Evolutionary conservation across 2,888 invertebrate genomes (phyloP).

Genomic region (Pardosa pseudoannulata): DNA sequence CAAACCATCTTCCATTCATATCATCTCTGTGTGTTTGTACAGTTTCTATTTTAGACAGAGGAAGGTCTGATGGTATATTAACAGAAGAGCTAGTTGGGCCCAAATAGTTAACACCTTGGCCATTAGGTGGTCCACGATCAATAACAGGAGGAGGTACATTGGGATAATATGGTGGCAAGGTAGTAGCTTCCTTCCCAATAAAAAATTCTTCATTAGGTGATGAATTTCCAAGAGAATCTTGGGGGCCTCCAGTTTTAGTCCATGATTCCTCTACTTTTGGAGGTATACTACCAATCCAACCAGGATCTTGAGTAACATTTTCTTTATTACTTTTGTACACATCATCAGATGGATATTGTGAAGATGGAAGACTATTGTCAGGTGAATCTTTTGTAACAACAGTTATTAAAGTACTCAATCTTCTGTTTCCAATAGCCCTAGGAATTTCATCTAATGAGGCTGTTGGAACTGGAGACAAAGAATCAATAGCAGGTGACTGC

Average conservation of each 20-base stretch:
- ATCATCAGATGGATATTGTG: conserved; percentile 25
- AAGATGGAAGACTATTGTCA: conserved; percentile 13
- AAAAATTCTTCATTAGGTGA: conserved; percentile 64
- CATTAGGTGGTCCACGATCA: conserved; percentile 20
- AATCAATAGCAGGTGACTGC: conserved; percentile 38
- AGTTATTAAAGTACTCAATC: conserved; percentile 60
- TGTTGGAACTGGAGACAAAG: conserved; percentile 30
- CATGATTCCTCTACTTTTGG: neutral
- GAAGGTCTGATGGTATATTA: neutral
- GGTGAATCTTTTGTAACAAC: conserved; percentile 51
- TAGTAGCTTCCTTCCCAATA: conserved; percentile 26
- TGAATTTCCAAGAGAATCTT: neutral
- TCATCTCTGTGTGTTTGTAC: conserved; percentile 58
- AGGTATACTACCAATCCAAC: neutral
- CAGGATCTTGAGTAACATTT: conserved; percentile 31
- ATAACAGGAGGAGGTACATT: conserved; percentile 21
- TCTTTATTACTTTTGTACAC: conserved; percentile 44
- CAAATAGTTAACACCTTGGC: conserved; percentile 18
- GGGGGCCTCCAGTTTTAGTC: neutral
- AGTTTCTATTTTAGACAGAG: conserved; percentile 61
- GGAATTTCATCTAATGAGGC: conserved; percentile 5
- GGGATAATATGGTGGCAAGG: conserved; percentile 23
- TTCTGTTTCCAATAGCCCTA: conserved; percentile 5
- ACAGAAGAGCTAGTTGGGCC: neutral
- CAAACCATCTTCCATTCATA: conserved; percentile 48